Conservation (phyloP, 2,113 vertebrate genomes). For the Rhinogobius similis region DNA sequence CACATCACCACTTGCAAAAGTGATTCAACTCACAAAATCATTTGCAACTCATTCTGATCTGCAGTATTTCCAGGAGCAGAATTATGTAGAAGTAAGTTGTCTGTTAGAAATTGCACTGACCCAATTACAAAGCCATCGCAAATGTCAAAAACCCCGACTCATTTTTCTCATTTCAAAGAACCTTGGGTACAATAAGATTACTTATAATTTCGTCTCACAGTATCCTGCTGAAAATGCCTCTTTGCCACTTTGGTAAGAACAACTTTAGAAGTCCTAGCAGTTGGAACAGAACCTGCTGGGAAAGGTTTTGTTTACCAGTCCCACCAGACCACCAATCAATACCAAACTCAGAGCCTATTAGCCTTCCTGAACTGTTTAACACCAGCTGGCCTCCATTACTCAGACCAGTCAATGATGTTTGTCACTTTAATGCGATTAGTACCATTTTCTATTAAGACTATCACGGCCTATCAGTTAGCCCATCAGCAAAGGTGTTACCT, state of each 20-base stretch:
- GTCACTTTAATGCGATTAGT: slow-evolving; percentile 72
- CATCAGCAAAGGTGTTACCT: slow-evolving; percentile 25
- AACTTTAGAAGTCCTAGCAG: slow-evolving; percentile 25
- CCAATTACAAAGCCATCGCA: not conserved
- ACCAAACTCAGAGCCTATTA: slow-evolving; percentile 70
- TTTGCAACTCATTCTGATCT: no score
- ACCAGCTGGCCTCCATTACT: slow-evolving; percentile 61
- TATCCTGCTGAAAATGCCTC: not conserved
- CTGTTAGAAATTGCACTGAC: no score
- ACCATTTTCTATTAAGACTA: slow-evolving; percentile 56
- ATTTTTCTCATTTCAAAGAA: not conserved
- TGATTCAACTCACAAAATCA: no score
- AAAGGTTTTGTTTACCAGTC: slow-evolving; percentile 65
- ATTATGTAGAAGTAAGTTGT: no score
- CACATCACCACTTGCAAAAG: no score
- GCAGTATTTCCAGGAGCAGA: not conserved
- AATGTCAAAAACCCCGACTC: not conserved
- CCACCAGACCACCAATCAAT: slow-evolving; percentile 66
- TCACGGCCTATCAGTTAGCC: slow-evolving; percentile 36
- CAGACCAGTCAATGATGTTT: slow-evolving; percentile 66
- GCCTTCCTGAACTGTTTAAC: slow-evolving; percentile 71
- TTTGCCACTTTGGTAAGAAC: slow-evolving; percentile 9
- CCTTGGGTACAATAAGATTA: not conserved
- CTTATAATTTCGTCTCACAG: not conserved
- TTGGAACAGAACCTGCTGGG: slow-evolving; percentile 44